Percentiles rank a stretch among this genome's conserved stretches.
Conservation (phyloP, 2,888 invertebrate species). For the Trachelus tabidus region DNA sequence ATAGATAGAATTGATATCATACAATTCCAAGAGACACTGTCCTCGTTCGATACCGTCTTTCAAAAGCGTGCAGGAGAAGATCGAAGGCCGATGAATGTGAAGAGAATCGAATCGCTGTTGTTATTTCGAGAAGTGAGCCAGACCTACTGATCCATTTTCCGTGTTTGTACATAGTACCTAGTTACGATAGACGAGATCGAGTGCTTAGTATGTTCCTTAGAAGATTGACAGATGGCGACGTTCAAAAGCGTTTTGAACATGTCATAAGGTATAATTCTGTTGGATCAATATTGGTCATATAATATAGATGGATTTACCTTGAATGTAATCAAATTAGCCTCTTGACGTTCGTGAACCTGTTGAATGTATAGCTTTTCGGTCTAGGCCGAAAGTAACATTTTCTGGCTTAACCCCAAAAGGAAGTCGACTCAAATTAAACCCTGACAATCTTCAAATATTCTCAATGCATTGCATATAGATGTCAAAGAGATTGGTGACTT, state of each 20-base stretch:
- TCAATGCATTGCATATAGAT: background rate
- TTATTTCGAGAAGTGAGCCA: conserved; percentile 40
- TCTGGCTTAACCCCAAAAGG: conserved; percentile 54
- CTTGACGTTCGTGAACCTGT: background rate
- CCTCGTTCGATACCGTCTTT: conserved; percentile 1
- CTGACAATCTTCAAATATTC: conserved; percentile 33
- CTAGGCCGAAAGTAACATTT: conserved; percentile 43
- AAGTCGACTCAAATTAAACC: conserved; percentile 30
- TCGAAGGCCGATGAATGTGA: background rate
- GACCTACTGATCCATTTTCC: conserved; percentile 30
- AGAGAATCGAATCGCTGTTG: conserved; percentile 18
- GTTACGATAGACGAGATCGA: background rate
- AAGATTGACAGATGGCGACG: background rate
- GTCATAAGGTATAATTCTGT: background rate
- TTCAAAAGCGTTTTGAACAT: background rate
- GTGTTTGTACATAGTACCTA: background rate
- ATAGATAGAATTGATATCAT: background rate
- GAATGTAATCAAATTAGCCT: background rate
- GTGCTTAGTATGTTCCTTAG: background rate
- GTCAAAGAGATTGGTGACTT: background rate
- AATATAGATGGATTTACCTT: background rate
- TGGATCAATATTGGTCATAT: background rate
- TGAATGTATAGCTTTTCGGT: conserved; percentile 20
- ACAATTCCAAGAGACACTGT: background rate
- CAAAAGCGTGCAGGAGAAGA: background rate